Base-by-base conservation (phyloP, 1,140 invertebrate genomes). In the Galleria mellonella region DNA sequence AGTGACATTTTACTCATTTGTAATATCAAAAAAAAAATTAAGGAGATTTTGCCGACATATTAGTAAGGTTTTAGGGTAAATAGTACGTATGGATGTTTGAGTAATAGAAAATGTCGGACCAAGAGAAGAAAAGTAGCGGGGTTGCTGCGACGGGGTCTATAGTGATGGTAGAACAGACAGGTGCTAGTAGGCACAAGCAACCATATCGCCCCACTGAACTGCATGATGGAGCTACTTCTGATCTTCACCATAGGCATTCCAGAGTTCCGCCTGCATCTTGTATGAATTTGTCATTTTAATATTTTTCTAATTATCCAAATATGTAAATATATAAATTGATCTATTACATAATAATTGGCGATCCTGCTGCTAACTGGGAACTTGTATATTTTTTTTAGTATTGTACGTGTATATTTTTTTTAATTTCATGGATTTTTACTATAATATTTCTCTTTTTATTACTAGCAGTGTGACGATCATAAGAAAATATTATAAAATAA, bases 1-100 rank as follows among this genome's bases (percentile, higher is more conserved):
- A 58, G 75, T 78, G 75, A 83, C 75, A 57, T 76, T 69, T 71
- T 45, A 64, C 52, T 55, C 51, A 64, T 73, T 72, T 72, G 55
- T 69, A 66, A 47, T 63, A 69, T 45, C 49, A 60, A 70, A 62
- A 55, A 69, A 70, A 69, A 72, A 69, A 58, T 65, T 55, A 49
- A 43, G 46, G 57, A 57, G 63, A 62, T 64, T 58, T 49, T 57
- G 50, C 51, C 61, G 43, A 62, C 43, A 67, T 72, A 67, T 65
- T 62, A 58, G 47, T 47, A 52, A 66, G 57, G 53, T 61, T 65
- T 61, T 59, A 41, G 36, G 31, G 43, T 48, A 47, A 9, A 30
- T 47, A 46, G 10, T 42, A 63, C 66, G 47, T 64, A 78, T 82
- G 70, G 73, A 77, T 79, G 62, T 32, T 72, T 75, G 53, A 71